phyloP scores from a whole-genome alignment of 2,888 invertebrate species.

The Nomada hirtipes region DNA sequence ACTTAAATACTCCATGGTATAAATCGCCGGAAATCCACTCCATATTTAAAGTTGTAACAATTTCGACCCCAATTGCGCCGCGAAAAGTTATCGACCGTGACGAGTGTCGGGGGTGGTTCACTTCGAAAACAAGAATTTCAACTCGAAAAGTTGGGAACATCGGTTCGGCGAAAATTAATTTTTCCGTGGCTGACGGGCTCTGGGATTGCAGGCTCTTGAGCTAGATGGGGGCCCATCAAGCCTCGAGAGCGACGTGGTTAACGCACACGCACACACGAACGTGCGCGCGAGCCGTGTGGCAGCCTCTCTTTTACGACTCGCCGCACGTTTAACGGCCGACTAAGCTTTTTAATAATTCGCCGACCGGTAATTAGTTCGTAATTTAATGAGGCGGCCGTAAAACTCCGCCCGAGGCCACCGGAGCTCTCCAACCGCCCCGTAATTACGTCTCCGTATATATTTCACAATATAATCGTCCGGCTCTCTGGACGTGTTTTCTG shows the following conservation, averaged over 20 bases:
- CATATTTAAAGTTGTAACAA: background rate
- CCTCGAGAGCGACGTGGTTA: slow-evolving; percentile 23
- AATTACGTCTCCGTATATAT: slow-evolving; percentile 80
- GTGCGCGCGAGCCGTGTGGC: background rate
- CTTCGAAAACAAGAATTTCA: background rate
- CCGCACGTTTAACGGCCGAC: slow-evolving; percentile 79
- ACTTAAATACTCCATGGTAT: background rate
- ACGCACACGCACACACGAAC: slow-evolving; percentile 24
- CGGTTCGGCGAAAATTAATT: slow-evolving; percentile 24
- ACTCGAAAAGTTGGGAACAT: background rate
- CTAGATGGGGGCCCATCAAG: slow-evolving; percentile 18
- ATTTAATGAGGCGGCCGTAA: slow-evolving; percentile 82
- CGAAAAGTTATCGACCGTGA: background rate
- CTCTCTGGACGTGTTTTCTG: slow-evolving; percentile 53
- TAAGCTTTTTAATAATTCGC: slow-evolving; percentile 83
- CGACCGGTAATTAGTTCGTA: slow-evolving; percentile 82
- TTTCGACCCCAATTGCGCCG: background rate
- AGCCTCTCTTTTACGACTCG: slow-evolving; percentile 74
- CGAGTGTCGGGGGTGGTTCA: background rate
- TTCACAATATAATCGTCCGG: slow-evolving; percentile 80
- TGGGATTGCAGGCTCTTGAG: slow-evolving; percentile 19
- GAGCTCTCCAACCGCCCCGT: slow-evolving; percentile 72
- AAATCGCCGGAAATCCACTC: background rate
- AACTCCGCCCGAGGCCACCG: slow-evolving; percentile 67
- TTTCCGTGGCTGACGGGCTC: slow-evolving; percentile 10